These are phyloP conservation scores for Lissocephala sabroskyi DNA, from an alignment of 2,888 invertebrate genomes.

Conservation along the genomic window DNA sequence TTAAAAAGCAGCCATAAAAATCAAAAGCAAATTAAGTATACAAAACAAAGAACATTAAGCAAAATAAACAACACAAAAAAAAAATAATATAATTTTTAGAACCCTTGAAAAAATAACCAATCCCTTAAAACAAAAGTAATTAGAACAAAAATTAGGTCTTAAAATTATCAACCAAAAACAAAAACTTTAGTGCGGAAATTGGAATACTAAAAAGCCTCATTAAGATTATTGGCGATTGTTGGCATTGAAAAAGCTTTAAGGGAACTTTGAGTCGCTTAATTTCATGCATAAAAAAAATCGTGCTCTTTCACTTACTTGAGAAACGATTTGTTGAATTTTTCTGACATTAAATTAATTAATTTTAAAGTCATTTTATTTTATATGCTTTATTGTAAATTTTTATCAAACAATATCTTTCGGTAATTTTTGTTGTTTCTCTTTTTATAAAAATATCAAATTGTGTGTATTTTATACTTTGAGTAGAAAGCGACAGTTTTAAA, in stretches of 20 bases:
- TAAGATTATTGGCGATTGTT: no score
- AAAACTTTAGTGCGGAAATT: no score
- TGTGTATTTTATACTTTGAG: constrained; percentile 19
- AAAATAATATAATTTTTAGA: neutral
- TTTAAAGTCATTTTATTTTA: constrained; percentile 15
- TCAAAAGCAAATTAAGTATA: constrained; percentile 6
- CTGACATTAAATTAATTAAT: no score
- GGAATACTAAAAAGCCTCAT: no score
- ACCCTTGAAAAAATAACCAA: constrained; percentile 26
- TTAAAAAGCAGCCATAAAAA: constrained; percentile 13
- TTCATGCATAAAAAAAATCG: constrained; percentile 8
- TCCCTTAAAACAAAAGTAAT: no score
- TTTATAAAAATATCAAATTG: constrained; percentile 61
- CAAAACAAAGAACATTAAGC: constrained; percentile 1
- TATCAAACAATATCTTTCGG: constrained; percentile 16
- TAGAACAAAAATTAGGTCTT: no score
- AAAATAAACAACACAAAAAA: neutral
- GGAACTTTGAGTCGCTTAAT: no score
- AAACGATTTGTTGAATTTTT: no score
- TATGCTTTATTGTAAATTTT: constrained; percentile 20
- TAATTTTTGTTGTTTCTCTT: constrained; percentile 7
- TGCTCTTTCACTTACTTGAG: constrained; percentile 14
- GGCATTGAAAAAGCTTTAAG: no score
- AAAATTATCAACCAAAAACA: no score
- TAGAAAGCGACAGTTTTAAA: constrained; percentile 41